Evolutionary conservation across 1,140 invertebrate genomes (phyloP).

Genomic region (Drosophila lacertosa): DNA sequence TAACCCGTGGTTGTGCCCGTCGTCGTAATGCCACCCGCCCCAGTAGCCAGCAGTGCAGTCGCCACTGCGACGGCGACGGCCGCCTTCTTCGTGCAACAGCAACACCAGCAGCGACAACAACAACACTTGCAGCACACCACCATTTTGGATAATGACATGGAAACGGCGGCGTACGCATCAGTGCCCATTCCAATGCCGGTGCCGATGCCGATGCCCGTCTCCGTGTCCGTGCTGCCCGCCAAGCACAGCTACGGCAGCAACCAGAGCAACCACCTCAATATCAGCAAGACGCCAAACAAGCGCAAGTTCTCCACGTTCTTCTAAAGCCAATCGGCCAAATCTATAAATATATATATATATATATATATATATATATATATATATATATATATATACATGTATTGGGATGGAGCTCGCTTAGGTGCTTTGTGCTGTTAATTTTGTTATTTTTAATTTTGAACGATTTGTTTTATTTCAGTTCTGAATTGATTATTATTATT

Average conservation of each 20-base stretch:
- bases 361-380: slow-evolving; percentile 6
- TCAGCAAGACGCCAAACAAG: slow-evolving; percentile 70
- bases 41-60: slow-evolving; percentile 23
- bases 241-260: slow-evolving; percentile 55
- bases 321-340: slow-evolving; percentile 32
- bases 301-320: slow-evolving; percentile 82
- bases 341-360: slow-evolving; percentile 9
- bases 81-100: slow-evolving; percentile 14
- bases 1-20: slow-evolving; percentile 84
- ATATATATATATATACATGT: slow-evolving; percentile 1
- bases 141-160: slow-evolving; percentile 19
- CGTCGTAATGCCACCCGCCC: slow-evolving; percentile 73
- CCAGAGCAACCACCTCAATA: slow-evolving; percentile 51
- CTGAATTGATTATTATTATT: too few relatives aligned
- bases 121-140: slow-evolving; percentile 17
- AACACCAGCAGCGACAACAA: slow-evolving; percentile 21
- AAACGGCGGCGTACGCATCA: slow-evolving; percentile 68
- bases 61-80: slow-evolving; percentile 30
- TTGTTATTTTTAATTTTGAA: slow-evolving; percentile 1
- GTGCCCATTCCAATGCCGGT: slow-evolving; percentile 47
- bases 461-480: slow-evolving; percentile 17
- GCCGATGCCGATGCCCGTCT: slow-evolving; percentile 11
- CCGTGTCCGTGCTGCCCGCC: slow-evolving; percentile 38
- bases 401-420: neutral
- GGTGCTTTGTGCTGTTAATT: neutral